Percentiles rank a stretch among this genome's conserved stretches.
These are phyloP conservation scores for Macrocentrus cingulum DNA, from an alignment of 1,140 invertebrate genomes.

Conservation along the genomic window DNA sequence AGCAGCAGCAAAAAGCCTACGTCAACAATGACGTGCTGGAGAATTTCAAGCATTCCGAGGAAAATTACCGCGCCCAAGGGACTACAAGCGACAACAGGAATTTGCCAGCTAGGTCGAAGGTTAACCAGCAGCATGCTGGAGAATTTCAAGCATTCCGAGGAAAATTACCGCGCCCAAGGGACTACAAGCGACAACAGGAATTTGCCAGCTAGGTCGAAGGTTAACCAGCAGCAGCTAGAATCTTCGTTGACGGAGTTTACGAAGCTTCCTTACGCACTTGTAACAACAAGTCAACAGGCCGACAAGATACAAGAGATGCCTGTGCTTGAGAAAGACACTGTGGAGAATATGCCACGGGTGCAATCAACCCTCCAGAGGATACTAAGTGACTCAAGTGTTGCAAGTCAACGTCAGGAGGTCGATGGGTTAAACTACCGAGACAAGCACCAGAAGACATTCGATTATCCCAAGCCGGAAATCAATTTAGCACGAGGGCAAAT, in stretches of 20 bases:
- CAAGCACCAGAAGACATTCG: background rate
- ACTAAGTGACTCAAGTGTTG: background rate
- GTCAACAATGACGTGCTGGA: slow-evolving; percentile 2
- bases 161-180: no score
- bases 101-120: background rate
- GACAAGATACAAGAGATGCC: slow-evolving; percentile 18
- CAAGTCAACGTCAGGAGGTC: background rate
- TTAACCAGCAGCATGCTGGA: background rate
- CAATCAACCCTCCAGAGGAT: slow-evolving; percentile 1
- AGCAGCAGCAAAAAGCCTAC: background rate
- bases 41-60: background rate
- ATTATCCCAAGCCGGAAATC: slow-evolving; percentile 2
- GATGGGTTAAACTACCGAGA: slow-evolving; percentile 10
- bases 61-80: slow-evolving; percentile 7
- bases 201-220: background rate
- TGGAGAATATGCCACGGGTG: background rate
- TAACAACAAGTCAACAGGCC: background rate
- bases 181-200: no score
- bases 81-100: no score
- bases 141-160: no score
- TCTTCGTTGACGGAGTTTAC: background rate
- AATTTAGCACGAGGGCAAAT: background rate
- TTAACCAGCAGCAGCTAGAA: background rate
- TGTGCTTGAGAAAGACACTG: background rate
- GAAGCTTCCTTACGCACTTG: background rate